phyloP scores from a whole-genome alignment of 2,888 invertebrate species.

The Acleris holmiana region DNA sequence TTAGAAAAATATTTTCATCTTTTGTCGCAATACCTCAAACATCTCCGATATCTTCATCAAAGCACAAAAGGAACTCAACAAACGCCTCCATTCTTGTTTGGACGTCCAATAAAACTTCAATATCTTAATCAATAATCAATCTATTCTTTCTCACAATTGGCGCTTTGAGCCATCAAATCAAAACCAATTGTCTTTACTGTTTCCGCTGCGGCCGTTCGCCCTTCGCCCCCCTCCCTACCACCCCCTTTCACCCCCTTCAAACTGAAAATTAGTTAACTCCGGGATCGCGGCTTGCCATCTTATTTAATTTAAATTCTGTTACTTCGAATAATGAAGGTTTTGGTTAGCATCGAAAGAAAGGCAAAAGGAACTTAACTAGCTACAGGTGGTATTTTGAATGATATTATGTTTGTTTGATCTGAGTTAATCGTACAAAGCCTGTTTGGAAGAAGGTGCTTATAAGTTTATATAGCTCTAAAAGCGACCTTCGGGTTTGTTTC shows the following conservation, averaged over 20 bases:
- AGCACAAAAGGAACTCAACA: too few species aligned
- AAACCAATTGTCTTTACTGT: conserved; percentile 3
- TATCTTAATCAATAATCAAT: conserved; percentile 1
- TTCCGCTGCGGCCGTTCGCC: neutral
- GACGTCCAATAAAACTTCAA: too few species aligned
- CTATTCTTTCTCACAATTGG: neutral
- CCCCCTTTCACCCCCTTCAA: conserved; percentile 34
- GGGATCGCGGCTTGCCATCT: conserved; percentile 38
- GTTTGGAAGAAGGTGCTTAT: too few species aligned
- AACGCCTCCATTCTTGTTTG: too few species aligned
- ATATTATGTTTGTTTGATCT: too few species aligned
- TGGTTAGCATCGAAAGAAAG: conserved; percentile 2
- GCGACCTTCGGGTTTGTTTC: too few species aligned
- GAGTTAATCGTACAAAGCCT: too few species aligned
- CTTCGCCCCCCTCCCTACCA: conserved; percentile 16
- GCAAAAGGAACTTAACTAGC: neutral
- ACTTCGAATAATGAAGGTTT: conserved; percentile 18
- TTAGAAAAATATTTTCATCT: too few species aligned
- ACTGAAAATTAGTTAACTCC: conserved; percentile 44
- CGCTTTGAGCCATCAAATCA: neutral
- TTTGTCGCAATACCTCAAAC: too few species aligned
- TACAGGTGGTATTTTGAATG: too few species aligned
- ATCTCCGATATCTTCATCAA: too few species aligned
- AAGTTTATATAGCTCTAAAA: too few species aligned
- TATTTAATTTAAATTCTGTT: conserved; percentile 39